These are phyloP conservation scores for Lobophora halterata DNA, from an alignment of 2,888 invertebrate genomes.

Conservation along the genomic window DNA sequence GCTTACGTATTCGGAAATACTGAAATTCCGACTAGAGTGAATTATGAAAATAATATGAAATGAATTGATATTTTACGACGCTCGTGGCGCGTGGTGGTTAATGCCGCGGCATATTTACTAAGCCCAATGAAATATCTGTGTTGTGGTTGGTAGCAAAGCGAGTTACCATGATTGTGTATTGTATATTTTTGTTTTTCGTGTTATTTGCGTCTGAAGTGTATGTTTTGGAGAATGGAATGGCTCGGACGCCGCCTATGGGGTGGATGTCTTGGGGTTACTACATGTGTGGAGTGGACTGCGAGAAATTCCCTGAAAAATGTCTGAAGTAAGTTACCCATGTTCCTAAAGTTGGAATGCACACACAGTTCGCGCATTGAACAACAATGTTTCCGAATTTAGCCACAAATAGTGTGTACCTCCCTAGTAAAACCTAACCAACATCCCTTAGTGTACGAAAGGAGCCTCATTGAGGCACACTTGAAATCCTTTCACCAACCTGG, in stretches of 20 bases:
- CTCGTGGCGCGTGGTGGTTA: slow-evolving; percentile 14
- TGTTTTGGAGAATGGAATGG: slow-evolving; percentile 82
- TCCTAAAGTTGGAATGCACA: no score
- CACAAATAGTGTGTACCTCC: not conserved
- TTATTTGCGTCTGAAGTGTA: slow-evolving; percentile 42
- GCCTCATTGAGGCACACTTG: no score
- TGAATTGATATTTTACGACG: slow-evolving; percentile 14
- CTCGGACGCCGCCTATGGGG: slow-evolving; percentile 86
- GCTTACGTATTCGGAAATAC: no score
- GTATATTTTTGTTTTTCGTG: slow-evolving; percentile 22
- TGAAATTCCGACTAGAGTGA: slow-evolving; percentile 4
- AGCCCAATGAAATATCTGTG: slow-evolving; percentile 10
- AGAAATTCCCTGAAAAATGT: slow-evolving; percentile 81
- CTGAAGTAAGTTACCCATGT: slow-evolving; percentile 81
- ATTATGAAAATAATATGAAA: slow-evolving; percentile 15
- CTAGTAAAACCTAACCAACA: no score
- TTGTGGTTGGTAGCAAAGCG: slow-evolving; percentile 6
- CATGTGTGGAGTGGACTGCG: slow-evolving; percentile 82
- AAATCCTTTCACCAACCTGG: no score
- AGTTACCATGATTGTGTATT: slow-evolving; percentile 9
- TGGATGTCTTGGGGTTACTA: slow-evolving; percentile 88
- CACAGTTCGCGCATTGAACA: no score
- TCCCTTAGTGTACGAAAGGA: no score
- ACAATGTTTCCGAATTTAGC: no score
- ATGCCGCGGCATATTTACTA: slow-evolving; percentile 13